These are phyloP conservation scores for Phalangium opilio DNA, from an alignment of 2,888 invertebrate species.

Conservation along the genomic window DNA sequence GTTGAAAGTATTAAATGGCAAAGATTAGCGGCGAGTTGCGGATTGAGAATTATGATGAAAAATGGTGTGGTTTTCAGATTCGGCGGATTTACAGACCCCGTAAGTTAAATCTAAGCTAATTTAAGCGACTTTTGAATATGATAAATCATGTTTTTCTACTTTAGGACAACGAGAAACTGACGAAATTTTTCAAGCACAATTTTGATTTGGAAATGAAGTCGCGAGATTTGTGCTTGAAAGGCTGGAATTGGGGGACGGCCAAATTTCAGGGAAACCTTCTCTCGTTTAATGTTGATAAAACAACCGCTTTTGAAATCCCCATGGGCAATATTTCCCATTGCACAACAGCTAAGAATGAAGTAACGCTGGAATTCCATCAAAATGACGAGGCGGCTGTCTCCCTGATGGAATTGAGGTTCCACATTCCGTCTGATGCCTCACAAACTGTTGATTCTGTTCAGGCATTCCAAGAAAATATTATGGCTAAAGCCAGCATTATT, in stretches of 20 bases:
- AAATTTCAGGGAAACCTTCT: conserved; percentile 52
- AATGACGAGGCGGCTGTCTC: conserved; percentile 97
- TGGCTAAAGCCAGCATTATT: conserved; percentile 94
- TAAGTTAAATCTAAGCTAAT: conserved; percentile 11
- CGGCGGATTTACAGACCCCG: conserved; percentile 59
- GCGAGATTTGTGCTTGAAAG: conserved; percentile 82
- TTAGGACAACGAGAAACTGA: conserved; percentile 81
- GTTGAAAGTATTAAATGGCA: conserved; percentile 85
- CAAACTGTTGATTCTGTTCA: conserved; percentile 74
- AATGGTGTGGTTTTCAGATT: conserved; percentile 81
- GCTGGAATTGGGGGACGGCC: conserved; percentile 99
- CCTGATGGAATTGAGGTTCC: conserved; percentile 93
- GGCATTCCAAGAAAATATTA: conserved; percentile 89
- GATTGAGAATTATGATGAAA: conserved; percentile 71
- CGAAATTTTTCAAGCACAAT: conserved; percentile 66
- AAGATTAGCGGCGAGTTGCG: conserved; percentile 77
- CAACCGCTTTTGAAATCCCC: conserved; percentile 86
- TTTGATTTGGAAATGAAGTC: conserved; percentile 64
- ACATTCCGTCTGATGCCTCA: conserved; percentile 77
- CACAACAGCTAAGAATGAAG: conserved; percentile 92
- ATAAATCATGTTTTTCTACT: too few relatives aligned
- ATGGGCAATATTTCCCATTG: conserved; percentile 90
- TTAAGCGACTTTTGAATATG: too few relatives aligned
- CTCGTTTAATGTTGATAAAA: conserved; percentile 16
- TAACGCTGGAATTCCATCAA: conserved; percentile 94